Conservation (phyloP, 2,113 vertebrate genomes). For the Toxotes jaculatrix region DNA sequence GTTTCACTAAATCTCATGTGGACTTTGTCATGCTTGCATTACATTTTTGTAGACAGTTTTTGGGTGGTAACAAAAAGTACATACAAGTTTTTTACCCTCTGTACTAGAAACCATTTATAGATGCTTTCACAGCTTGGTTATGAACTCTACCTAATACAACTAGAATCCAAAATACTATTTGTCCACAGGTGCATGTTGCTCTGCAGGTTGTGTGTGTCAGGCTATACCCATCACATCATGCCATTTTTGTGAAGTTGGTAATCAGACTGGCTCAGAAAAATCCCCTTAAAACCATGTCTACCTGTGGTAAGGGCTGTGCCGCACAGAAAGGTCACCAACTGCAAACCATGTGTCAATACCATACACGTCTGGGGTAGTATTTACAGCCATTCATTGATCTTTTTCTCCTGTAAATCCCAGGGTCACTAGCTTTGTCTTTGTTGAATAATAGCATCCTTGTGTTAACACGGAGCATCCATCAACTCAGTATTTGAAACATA, state of each 20-base stretch:
- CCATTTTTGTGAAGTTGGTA: background rate
- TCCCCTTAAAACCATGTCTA: background rate
- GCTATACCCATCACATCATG: background rate
- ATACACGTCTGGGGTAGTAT: background rate
- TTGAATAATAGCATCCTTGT: background rate
- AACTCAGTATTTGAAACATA: background rate
- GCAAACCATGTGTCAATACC: background rate
- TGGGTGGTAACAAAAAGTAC: too few relatives aligned
- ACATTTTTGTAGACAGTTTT: background rate
- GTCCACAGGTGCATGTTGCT: background rate
- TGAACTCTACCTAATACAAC: background rate
- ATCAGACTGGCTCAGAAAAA: slow-evolving; percentile 2
- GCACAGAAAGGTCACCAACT: background rate
- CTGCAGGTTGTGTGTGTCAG: background rate
- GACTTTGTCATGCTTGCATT: background rate
- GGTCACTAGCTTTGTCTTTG: background rate
- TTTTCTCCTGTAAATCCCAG: background rate
- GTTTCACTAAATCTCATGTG: slow-evolving; percentile 16
- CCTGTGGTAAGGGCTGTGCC: background rate
- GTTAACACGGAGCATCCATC: slow-evolving; percentile 1
- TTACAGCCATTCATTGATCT: background rate
- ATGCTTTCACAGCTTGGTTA: background rate
- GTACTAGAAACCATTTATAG: background rate
- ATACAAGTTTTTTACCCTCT: background rate
- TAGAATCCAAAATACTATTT: background rate